Evolutionary conservation across 2,888 invertebrate genomes (phyloP).

Genomic region (Drosophila prostipennis): DNA sequence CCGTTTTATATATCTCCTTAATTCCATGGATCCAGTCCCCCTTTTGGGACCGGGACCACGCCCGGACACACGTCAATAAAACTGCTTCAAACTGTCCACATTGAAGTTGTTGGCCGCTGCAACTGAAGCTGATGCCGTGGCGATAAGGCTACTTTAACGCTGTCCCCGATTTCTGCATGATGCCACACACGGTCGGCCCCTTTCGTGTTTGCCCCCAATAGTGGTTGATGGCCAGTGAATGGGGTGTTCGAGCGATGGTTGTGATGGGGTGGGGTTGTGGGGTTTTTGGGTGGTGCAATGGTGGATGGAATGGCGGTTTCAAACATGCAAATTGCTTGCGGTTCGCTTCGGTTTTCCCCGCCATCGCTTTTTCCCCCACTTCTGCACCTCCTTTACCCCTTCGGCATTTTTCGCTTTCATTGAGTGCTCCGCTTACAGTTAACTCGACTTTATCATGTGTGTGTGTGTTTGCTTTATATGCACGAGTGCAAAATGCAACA

Average conservation of each 20-base stretch:
- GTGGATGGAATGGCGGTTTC: slow-evolving; percentile 69
- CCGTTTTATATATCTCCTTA: slow-evolving; percentile 26
- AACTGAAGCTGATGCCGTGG: slow-evolving; percentile 47
- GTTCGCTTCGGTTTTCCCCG: slow-evolving; percentile 69
- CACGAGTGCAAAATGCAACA: slow-evolving; percentile 54
- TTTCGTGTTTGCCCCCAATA: slow-evolving; percentile 71
- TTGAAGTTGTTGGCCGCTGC: slow-evolving; percentile 46
- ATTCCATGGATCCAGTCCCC: slow-evolving; percentile 7
- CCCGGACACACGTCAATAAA: slow-evolving; percentile 77
- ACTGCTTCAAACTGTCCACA: slow-evolving; percentile 77
- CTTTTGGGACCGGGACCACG: slow-evolving; percentile 55
- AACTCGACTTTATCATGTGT: slow-evolving; percentile 52
- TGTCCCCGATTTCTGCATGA: slow-evolving; percentile 75
- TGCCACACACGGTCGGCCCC: slow-evolving; percentile 69
- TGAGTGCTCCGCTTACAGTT: slow-evolving; percentile 75
- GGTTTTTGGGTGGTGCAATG: slow-evolving; percentile 1
- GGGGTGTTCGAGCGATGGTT: background rate
- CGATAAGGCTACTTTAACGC: slow-evolving; percentile 77
- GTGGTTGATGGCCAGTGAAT: slow-evolving; percentile 33
- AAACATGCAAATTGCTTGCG: slow-evolving; percentile 79
- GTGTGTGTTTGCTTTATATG: slow-evolving; percentile 52
- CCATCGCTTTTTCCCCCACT: slow-evolving; percentile 7
- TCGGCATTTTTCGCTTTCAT: slow-evolving; percentile 68
- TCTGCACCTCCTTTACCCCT: background rate
- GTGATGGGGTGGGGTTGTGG: background rate